Base-by-base conservation (phyloP, 2,888 invertebrate species). In the Drosophila putrida region DNA sequence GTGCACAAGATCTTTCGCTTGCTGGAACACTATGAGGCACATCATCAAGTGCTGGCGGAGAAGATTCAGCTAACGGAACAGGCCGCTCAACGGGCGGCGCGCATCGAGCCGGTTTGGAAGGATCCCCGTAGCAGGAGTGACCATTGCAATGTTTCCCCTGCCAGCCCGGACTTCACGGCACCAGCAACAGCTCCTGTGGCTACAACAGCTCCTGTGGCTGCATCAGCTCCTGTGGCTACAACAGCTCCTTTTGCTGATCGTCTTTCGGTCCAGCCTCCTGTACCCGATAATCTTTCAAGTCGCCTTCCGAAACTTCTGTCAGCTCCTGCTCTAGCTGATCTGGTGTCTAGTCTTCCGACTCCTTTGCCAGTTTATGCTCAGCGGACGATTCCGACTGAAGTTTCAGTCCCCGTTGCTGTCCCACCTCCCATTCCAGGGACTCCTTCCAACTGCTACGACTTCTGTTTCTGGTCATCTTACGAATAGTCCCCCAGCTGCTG, bases 1-100 rank as follows among this genome's bases (percentile, higher is more conserved):
- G 90, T 91, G 44, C 85, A 90, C 43, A 83, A 79, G 39, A 85
- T 92, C 31, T 89, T 88, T 57, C 65, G 76, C 3, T 88, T 90
- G 65, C 71, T 92, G 20, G 77, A 86, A 25, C 88, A 90, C 49
- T 90, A 91, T 43, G 91, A 91, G 59, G 39, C 39, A 5, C 90
- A 90, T 47, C 90, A 91, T 53, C 75, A 80, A 11, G 77, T 83
- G 50, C 70, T 92, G 6, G 47, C 89, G 35, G 72, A 88, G 33
- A 90, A 88, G 72, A 78, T 91, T 8, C 59, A 73, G 11, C 51
- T 67, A 36, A 71, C 86, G 6, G 84, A 82, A 15, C 2, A 49
- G 10, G 82, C 74, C 0, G 84, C 76, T 11, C 60, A 73, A 35
- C 63, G 70, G 36, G 66, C 66, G 5, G 57, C 76, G 0, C 71